Evolutionary conservation across 2,113 vertebrate genomes (phyloP), one percentile per base, ranked within the genome.

Genomic region (Trogon surrucura): DNA sequence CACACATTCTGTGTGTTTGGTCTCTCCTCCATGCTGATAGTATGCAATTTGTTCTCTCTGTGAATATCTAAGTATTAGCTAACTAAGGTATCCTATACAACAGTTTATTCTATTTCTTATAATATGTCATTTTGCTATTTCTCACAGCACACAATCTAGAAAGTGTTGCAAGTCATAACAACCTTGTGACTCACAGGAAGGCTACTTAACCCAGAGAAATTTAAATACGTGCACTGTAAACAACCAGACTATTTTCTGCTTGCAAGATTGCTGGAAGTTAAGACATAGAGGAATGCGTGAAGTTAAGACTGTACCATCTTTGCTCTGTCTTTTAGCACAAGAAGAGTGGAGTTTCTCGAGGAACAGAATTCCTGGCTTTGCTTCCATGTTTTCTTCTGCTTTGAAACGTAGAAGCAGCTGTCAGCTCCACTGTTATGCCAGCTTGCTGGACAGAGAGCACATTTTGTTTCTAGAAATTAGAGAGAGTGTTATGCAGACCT

Each of bases 321-420:
- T 53, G 30, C 38, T 69, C 18, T 85, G 50, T 95, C 85, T 91
- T 95, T 95, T 48, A 95, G 36, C 45, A 88, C 71, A 58, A 93
- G 50, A 32, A 95, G 80, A 53, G 88, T 91, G 30, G 91, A 85
- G 32, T 95, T 93, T 85, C 88, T 91, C 8, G 80, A 85, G 45
- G 75, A 85, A 65, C 94, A 93, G 80, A 95, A 95, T 30, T 82
- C n/a, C 38, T 93, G 88, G 77, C 94, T 95, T 81, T 95, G 44
- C 45, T 82, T 78, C 94, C 94, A 95, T 38, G 88, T 91, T 85
- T 78, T 95, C 88, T 85, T 93, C 65, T 91, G 36, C 38, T 77
- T 85, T 48, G 94, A 93, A 82, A 95, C 25, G 60, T 93, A 95
- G 75, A 88, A 69, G 65, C 91, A 95, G 69, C 32, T 81, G 54